Evolutionary conservation across 2,797 vertebrate genomes (phyloP).

Genomic region (Neoniphon sammara): DNA sequence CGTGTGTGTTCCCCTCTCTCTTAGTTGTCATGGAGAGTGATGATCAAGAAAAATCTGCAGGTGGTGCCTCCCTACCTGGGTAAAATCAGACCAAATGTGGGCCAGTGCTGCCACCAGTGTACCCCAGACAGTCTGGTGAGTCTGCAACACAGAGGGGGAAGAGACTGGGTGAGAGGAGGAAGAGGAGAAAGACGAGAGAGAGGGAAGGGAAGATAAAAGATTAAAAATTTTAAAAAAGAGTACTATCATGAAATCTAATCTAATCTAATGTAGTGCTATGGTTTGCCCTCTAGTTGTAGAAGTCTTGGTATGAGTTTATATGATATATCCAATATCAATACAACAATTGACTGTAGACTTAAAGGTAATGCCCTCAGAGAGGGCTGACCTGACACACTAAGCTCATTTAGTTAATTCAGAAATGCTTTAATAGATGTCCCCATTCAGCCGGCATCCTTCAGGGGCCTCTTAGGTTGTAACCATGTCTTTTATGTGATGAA

Average conservation of each 20-base stretch:
- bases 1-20: slow-evolving; percentile 26
- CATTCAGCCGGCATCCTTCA: slow-evolving; percentile 15
- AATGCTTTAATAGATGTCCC: slow-evolving; percentile 15
- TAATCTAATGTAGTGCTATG: not conserved
- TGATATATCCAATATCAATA: not conserved
- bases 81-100: slow-evolving; percentile 81
- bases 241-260: not conserved
- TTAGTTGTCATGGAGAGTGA: slow-evolving; percentile 77
- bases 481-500: slow-evolving; percentile 11
- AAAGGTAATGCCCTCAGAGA: not conserved
- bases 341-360: not conserved
- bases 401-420: slow-evolving; percentile 17
- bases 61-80: slow-evolving; percentile 83
- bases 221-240: not conserved
- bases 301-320: not conserved
- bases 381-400: slow-evolving; percentile 6
- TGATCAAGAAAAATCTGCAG: slow-evolving; percentile 82
- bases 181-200: not conserved
- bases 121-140: slow-evolving; percentile 92
- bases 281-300: not conserved
- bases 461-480: not conserved
- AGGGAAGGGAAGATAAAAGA: not conserved
- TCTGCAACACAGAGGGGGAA: not conserved
- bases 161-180: not conserved
- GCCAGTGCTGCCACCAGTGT: slow-evolving; percentile 91